These are phyloP conservation scores for Procambarus clarkii DNA, from an alignment of 1,140 invertebrate species.

Conservation along the genomic window DNA sequence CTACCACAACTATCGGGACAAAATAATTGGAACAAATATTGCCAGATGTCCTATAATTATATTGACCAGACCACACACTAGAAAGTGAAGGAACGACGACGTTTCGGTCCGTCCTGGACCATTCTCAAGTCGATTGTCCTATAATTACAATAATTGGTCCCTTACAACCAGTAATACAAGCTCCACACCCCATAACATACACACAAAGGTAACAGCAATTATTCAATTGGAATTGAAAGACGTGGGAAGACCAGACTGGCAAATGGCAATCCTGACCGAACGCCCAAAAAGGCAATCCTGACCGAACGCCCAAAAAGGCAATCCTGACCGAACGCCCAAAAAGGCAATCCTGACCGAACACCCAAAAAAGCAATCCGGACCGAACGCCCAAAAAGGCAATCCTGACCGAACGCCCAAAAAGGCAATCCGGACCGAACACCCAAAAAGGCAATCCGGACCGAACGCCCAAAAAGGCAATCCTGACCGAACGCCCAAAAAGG, in stretches of 20 bases:
- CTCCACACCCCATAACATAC: conserved; percentile 1
- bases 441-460: conserved; percentile 8
- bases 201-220: conserved; percentile 23
- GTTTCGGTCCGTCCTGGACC: too few species aligned
- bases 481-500: background rate
- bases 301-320: too few species aligned
- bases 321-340: too few species aligned
- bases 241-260: conserved; percentile 34
- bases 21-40: conserved; percentile 56
- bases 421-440: too few species aligned
- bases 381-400: too few species aligned
- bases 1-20: conserved; percentile 24
- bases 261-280: conserved; percentile 20
- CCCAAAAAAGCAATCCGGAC: too few species aligned
- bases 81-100: too few species aligned
- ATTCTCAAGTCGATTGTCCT: too few species aligned
- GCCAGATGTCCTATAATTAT: background rate
- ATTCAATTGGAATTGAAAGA: background rate
- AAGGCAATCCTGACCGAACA: too few species aligned
- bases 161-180: background rate
- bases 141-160: conserved; percentile 27
- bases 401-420: too few species aligned
- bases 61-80: too few species aligned
- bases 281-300: too few species aligned
- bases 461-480: background rate